phyloP scores from a whole-genome alignment of 2,113 vertebrate species.

The Acrocephalus arundinaceus region DNA sequence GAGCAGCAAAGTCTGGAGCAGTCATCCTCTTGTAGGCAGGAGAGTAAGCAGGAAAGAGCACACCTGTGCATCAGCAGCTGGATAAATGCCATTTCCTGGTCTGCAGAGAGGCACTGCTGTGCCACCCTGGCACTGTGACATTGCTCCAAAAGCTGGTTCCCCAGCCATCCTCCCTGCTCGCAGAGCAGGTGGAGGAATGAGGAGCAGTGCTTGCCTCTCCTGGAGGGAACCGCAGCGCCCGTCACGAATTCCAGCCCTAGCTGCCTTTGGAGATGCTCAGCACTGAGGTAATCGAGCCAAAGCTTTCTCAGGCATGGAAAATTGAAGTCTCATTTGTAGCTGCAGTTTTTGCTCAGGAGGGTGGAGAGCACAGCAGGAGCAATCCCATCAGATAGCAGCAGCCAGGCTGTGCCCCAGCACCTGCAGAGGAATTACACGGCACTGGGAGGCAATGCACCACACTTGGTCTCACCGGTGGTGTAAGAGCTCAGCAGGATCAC shows the following conservation, averaged over 20 bases:
- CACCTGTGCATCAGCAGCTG: not conserved
- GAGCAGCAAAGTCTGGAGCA: not conserved
- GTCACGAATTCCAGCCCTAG: accelerated
- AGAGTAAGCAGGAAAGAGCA: not conserved
- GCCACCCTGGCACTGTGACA: not conserved
- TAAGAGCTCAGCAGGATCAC: not conserved
- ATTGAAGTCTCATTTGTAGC: not conserved
- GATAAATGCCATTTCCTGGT: not conserved
- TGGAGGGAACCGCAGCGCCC: accelerated
- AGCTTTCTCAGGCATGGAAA: not conserved
- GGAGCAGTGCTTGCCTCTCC: not conserved
- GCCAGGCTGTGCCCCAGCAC: not conserved
- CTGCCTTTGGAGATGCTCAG: not conserved
- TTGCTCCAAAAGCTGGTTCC: accelerated
- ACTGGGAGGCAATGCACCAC: accelerated
- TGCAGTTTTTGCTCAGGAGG: not conserved
- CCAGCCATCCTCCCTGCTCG: not conserved
- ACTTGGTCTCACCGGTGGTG: not conserved
- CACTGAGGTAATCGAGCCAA: not conserved
- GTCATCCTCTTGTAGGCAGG: not conserved
- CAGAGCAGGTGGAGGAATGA: not conserved
- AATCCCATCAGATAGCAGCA: constrained; percentile 14
- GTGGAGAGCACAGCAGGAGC: not conserved
- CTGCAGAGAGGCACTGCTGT: not conserved
- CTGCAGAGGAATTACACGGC: not conserved